Base-by-base conservation (phyloP, 2,797 vertebrate genomes). In the Mionectes olivaceus region DNA sequence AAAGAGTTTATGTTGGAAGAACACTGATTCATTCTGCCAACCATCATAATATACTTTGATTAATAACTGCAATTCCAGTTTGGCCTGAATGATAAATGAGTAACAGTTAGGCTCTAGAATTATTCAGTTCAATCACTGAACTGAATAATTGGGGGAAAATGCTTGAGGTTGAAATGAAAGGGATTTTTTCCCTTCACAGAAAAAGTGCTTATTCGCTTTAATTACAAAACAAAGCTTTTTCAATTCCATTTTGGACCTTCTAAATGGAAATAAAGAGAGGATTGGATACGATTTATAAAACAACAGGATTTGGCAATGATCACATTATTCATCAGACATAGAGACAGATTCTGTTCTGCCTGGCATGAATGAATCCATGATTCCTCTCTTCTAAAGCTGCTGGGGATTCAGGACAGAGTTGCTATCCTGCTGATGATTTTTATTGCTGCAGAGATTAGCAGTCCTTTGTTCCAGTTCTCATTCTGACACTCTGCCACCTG, bases 31-130 rank as follows among this genome's bases (percentile, higher is more conserved):
- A 65, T 96, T 96, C 92, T 92, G 33, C 56, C 71, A 74, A 37
- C 68, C 46, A 68, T 77, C 57, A 75, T 57, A 83, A 87, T 87
- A 49, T 37, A 55, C 55, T 75, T 87, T 92, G 93, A 96, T 95
- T 95, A 94, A 94, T 94, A 90, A 93, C 76, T 90, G 68, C 92
- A 91, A 87, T 96, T 95, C 33, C 60, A 91, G 46, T 95, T 90
- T 90, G 81, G 75, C 27, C 83, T 85, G 61, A 78, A 77, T 92
- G 83, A 90, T 92, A 94, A 83, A 94, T 90, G 90, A 93, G 35
- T 71, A 94, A 52, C 43, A 68, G 33, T 82, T 87, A 93, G 78
- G 44, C 83, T 57, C 33, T 84, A 25, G 70, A 89, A 82, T 89
- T 95, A 87, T 67, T 95, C 60, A 49, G 59, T 90, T 90, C 83